Conservation (phyloP, 2,113 vertebrate genomes). For the Ascaphus truei region DNA sequence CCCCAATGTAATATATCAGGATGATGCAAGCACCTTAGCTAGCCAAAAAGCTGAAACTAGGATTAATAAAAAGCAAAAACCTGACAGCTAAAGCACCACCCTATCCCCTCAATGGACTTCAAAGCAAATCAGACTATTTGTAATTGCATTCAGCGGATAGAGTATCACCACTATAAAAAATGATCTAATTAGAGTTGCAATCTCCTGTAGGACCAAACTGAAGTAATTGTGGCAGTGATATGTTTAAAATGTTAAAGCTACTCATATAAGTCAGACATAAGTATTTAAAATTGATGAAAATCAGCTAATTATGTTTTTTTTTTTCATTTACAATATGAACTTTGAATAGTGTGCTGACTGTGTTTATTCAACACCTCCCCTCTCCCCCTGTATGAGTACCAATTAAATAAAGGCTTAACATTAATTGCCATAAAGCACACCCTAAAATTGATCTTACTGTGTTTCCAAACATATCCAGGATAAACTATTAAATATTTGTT, state of each 20-base stretch:
- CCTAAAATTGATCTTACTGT: no score
- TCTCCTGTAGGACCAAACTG: not conserved
- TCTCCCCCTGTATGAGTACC: no score
- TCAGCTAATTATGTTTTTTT: not conserved
- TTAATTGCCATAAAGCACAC: no score
- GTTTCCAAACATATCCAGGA: no score
- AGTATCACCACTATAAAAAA: not conserved
- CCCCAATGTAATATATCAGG: slow-evolving; percentile 18
- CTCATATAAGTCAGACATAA: not conserved
- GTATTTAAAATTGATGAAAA: not conserved
- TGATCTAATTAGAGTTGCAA: not conserved
- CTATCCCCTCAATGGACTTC: not conserved
- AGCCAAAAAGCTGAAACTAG: slow-evolving; percentile 15
- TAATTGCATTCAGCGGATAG: not conserved
- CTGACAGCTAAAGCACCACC: not conserved
- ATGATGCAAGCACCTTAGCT: not conserved
- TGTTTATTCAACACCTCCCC: slow-evolving; percentile 4
- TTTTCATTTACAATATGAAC: slow-evolving; percentile 11
- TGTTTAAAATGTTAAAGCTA: slow-evolving; percentile 1
- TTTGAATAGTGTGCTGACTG: not conserved
- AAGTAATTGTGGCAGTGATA: not conserved
- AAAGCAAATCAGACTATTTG: slow-evolving; percentile 10
- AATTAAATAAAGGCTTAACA: no score
- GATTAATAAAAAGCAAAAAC: not conserved
- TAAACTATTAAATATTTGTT: no score